Evolutionary conservation across 2,888 invertebrate genomes (phyloP), one percentile per base, ranked within the genome.

Genomic region (Ferrisia virgata): DNA sequence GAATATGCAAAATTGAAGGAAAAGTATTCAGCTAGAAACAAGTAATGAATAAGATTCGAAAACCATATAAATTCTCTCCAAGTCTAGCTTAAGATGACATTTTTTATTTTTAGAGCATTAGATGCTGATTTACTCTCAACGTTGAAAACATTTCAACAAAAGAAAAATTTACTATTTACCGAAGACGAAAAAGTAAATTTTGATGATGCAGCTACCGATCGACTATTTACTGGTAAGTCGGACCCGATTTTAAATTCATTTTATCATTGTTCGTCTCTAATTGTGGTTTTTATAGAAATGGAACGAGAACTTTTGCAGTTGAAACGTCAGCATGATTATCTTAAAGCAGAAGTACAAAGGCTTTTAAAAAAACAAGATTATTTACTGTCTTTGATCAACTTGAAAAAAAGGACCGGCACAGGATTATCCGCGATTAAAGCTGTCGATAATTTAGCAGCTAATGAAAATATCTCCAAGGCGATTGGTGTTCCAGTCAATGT

Each of bases 331-430:
- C 53, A 81, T 4, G 33, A 53, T 33, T 28, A 47, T 5, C n/a
- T 81, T 1, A 33, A 81, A 58, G 9, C 47, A 0, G 53, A 81
- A 18, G 53, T 43, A 15, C 31, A 53, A 11, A 3, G 81, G 0
- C 53, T 81, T 33, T 5, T 81, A 15, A 53, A 31, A 28, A 81
- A 33, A 13, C 43, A 81, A 53, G 81, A 81, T 13, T 53, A 81
- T 18, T 22, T 81, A 28, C 33, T 81, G 31, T 53, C 13, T 15
- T 53, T 81, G 11, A 81, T 81, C 0, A 53, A 53, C 25, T 33
- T 53, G 28, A 47, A 58, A 18, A 39, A 22, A 9, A 79, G 22
- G 22, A 43, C 43, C 9, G 9, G 28, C 28, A 28, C n/a, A 3
- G 43, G 40, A 0, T n/a, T 47, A 43, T 25, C 43, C 4, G 43